These are phyloP conservation scores for Micoletzkya japonica DNA, from an alignment of 2,888 invertebrate genomes.

Conservation along the genomic window DNA sequence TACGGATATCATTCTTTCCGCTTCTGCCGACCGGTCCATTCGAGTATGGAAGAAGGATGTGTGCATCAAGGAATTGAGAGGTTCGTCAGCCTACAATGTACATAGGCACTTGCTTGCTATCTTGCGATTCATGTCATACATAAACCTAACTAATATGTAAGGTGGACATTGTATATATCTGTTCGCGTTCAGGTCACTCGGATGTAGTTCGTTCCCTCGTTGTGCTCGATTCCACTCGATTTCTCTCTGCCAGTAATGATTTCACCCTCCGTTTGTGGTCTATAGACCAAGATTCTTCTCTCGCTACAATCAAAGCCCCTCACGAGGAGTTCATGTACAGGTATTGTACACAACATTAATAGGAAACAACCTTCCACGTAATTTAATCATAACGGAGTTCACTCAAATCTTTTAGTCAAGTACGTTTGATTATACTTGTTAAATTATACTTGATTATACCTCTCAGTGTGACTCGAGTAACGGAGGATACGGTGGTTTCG, in stretches of 20 bases:
- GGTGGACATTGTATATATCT: background rate
- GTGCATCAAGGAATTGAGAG: constrained; percentile 73
- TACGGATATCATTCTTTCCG: constrained; percentile 73
- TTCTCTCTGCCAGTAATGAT: constrained; percentile 91
- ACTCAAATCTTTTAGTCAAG: too few relatives aligned
- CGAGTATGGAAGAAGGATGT: constrained; percentile 80
- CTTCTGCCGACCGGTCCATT: constrained; percentile 88
- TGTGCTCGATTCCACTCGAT: constrained; percentile 75
- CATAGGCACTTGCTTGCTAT: too few relatives aligned
- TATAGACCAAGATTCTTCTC: constrained; percentile 77
- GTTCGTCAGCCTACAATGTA: too few relatives aligned
- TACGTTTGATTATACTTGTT: too few relatives aligned
- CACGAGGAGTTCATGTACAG: constrained; percentile 55
- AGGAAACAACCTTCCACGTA: background rate
- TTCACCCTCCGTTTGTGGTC: constrained; percentile 83
- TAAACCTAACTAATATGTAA: background rate
- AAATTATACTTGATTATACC: too few relatives aligned
- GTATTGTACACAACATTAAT: constrained; percentile 28
- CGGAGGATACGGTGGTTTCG: constrained; percentile 39
- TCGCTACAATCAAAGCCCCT: constrained; percentile 66
- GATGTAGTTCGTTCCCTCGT: constrained; percentile 86
- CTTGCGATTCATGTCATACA: constrained; percentile 7
- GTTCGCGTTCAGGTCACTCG: constrained; percentile 75
- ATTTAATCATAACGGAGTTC: too few relatives aligned
- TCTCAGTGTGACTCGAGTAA: constrained; percentile 36